Evolutionary conservation across 2,113 vertebrate species (phyloP).

Genomic region (Gnathonemus longibarbis): DNA sequence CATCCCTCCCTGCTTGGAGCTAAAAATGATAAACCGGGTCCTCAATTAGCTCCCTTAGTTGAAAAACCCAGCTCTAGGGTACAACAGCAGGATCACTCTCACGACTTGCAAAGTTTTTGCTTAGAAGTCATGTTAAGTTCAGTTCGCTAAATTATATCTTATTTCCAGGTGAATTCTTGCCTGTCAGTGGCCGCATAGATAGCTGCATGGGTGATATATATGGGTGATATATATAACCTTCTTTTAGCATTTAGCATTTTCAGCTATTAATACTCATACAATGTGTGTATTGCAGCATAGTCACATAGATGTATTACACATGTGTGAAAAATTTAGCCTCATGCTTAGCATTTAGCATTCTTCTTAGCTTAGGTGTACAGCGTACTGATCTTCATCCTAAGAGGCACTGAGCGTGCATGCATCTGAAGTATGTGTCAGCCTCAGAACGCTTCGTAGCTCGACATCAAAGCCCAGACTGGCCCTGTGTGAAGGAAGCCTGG

Average conservation of each 20-base stretch:
- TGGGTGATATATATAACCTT: not conserved
- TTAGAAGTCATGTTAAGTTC: not conserved
- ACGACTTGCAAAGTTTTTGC: not conserved
- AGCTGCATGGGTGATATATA: not conserved
- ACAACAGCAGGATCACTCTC: not conserved
- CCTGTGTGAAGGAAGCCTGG: conserved; percentile 27
- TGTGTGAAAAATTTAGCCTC: not conserved
- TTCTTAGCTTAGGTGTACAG: not conserved
- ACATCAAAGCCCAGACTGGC: conserved; percentile 29
- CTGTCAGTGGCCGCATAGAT: not conserved
- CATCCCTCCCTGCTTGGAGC: not conserved
- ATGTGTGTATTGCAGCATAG: not conserved
- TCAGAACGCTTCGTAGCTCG: not conserved
- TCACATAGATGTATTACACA: not conserved
- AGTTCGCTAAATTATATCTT: not conserved
- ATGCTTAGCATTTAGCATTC: not conserved
- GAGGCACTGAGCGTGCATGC: not conserved
- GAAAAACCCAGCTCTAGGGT: not conserved
- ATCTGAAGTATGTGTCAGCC: conserved; percentile 27
- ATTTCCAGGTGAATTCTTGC: not conserved
- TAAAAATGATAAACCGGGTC: not conserved
- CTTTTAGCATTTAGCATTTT: not conserved
- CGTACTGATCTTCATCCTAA: not conserved
- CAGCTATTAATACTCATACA: not conserved
- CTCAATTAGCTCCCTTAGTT: not conserved